Evolutionary conservation across 2,888 invertebrate species (phyloP).

Genomic region (Synergus laeviventris): DNA sequence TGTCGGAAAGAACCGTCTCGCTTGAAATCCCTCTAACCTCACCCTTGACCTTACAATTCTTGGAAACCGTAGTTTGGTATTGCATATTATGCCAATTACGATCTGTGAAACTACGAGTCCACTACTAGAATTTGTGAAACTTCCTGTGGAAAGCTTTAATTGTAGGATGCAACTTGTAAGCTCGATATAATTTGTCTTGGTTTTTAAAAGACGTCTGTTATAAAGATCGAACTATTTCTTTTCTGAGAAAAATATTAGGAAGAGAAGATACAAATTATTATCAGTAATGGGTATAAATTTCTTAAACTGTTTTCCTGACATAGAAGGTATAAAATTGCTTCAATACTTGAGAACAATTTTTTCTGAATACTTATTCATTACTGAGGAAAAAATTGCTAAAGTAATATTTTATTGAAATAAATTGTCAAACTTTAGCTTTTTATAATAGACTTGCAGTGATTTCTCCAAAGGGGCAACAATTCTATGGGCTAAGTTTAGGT

Average conservation of each 20-base stretch:
- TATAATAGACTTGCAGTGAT: slow-evolving; percentile 2
- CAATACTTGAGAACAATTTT: neutral
- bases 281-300: neutral
- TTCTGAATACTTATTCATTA: neutral
- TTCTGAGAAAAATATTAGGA: neutral
- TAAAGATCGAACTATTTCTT: neutral
- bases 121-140: too few relatives aligned
- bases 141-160: neutral
- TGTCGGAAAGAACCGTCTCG: neutral
- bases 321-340: neutral
- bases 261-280: neutral
- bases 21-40: neutral
- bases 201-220: neutral
- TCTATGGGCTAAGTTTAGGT: slow-evolving; percentile 39
- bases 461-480: slow-evolving; percentile 40
- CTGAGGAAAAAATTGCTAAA: neutral
- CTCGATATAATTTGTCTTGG: neutral
- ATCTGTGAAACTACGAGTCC: neutral
- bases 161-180: neutral
- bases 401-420: neutral
- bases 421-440: neutral
- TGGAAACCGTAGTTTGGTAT: neutral
- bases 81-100: neutral
- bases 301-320: neutral
- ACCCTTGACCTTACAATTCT: neutral